Evolutionary conservation across 37 sponge, comb jelly and placozoan species (phyloP), one percentile per base, ranked within the genome.

Genomic region (Cladorhizidae sp.): DNA sequence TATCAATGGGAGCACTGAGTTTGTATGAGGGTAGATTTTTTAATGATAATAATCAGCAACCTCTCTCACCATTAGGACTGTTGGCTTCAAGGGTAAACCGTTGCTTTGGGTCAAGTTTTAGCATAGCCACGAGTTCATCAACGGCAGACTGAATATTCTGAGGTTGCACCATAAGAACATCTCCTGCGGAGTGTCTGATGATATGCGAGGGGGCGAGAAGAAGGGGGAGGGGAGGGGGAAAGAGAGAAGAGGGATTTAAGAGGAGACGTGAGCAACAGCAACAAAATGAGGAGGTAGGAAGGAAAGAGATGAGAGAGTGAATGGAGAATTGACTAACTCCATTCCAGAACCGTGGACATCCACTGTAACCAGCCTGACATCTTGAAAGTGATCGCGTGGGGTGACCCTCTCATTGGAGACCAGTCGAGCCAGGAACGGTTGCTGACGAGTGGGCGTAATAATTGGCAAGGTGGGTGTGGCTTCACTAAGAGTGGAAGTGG

Each of bases 151-250:
- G 52, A 20, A 76, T 65, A 74, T 97, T 97, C 80, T 86, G 85
- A 15, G 97, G 97, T 54, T 75, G 86, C 1, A 97, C 58, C 95
- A 97, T 97, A 62, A 94, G 55, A 51, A 97, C 95, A 83, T 97
- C 95, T 28, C 97, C 97, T 56, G 97, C 89, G 1, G 33, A 32
- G 65, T 92, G 79, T 36, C 96, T 95, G 70, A 3, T 22, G 55
- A 52, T 26, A 33, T 49, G 39, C 51, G 63, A 25, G 31, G 2
- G 36, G 49, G 55, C 41, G 0, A 28, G 5, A n/a, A 31, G 57
- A 1, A 50, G 15, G 51, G 51, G 73, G 51, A 41, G 21, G 51
- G 51, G 2, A 17, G 33, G 25, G 22, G 57, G 33, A 8, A 49
- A 7, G 71, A 29, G 6, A 36, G 41, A 42, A 12, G 61, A 12